phyloP scores from a whole-genome alignment of 2,797 vertebrate genomes.

The Micropoecilia bifurca region DNA sequence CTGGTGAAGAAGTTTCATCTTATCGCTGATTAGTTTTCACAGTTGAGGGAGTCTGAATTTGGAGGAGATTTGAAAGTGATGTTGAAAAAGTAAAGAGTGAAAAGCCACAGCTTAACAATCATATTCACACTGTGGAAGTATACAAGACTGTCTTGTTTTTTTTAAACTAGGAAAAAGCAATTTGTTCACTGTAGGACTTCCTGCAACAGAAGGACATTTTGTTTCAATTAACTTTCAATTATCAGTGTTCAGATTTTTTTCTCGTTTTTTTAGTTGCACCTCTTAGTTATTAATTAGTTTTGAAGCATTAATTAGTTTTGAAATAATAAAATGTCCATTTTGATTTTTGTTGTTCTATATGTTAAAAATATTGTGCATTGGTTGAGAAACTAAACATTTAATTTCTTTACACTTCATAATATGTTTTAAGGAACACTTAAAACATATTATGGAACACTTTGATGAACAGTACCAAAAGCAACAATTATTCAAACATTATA shows the following conservation, averaged over 20 bases:
- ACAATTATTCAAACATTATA: neutral
- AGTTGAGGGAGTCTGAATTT: constrained; percentile 3
- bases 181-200: neutral
- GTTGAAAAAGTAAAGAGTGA: constrained; percentile 16
- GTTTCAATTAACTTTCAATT: neutral
- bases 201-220: neutral
- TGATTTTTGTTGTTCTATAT: neutral
- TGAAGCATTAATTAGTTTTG: neutral
- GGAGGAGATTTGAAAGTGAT: constrained; percentile 30
- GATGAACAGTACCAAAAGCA: neutral
- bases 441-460: too few relatives aligned
- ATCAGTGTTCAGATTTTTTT: neutral
- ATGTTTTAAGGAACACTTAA: too few relatives aligned
- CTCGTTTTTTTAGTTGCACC: neutral
- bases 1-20: constrained; percentile 9
- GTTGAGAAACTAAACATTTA: neutral
- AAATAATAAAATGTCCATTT: neutral
- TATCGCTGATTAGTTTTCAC: constrained; percentile 15
- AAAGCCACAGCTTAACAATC: constrained; percentile 14
- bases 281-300: neutral
- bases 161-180: neutral
- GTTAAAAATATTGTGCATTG: neutral
- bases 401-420: neutral
- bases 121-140: neutral
- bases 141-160: constrained; percentile 4